phyloP scores from a whole-genome alignment of 2,113 vertebrate genomes.

The Amazona vittata region DNA sequence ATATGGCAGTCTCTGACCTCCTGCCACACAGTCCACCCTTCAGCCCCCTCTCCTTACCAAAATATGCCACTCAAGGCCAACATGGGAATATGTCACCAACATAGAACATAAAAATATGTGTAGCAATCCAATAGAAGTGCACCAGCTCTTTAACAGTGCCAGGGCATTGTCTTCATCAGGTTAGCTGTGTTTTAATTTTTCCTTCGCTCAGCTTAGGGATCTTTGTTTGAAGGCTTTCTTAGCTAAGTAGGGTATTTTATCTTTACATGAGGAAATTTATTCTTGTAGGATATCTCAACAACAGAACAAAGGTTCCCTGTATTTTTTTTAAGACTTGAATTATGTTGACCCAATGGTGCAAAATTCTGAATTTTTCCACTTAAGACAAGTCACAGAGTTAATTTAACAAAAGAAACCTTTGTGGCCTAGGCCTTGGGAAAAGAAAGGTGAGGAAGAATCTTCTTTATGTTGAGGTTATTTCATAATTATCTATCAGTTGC shows the following conservation, averaged over 20 bases:
- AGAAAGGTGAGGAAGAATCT: not conserved
- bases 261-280: not conserved
- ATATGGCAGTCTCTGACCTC: not conserved
- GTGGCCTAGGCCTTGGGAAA: not conserved
- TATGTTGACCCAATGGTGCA: not conserved
- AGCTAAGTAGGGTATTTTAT: not conserved
- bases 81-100: accelerated
- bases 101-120: accelerated
- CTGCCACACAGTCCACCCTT: not conserved
- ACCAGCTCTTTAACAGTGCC: not conserved
- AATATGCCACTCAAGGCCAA: not conserved
- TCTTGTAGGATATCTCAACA: not conserved
- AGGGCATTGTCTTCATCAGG: not conserved
- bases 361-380: not conserved
- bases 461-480: not conserved
- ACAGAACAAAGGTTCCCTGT: not conserved
- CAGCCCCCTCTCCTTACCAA: not conserved
- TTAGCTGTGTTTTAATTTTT: not conserved
- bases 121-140: not conserved
- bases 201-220: not conserved
- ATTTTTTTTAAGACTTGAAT: not conserved
- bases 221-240: not conserved
- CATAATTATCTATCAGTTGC: not conserved
- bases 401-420: not conserved
- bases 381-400: not conserved